A percentile compares a stretch with the other conserved stretches of the same genome.
These are phyloP conservation scores for Agrypnia vestita DNA, from an alignment of 1,140 invertebrate genomes.

Conservation along the genomic window DNA sequence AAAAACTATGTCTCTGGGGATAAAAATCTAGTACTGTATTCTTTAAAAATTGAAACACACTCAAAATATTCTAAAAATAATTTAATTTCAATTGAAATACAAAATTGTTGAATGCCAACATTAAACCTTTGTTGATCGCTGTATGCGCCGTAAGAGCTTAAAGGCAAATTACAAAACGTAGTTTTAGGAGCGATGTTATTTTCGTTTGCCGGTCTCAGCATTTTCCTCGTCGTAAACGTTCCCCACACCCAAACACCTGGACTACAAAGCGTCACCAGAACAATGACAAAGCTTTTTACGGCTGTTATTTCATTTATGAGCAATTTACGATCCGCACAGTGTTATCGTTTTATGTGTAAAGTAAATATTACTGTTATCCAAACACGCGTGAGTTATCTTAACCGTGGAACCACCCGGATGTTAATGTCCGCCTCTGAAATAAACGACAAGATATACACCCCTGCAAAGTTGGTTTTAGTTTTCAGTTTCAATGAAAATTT, in stretches of 20 bases:
- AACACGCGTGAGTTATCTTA: conserved; percentile 25
- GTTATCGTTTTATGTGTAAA: conserved; percentile 34
- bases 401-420: not conserved
- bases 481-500: too few relatives aligned
- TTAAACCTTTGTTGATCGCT: conserved; percentile 35
- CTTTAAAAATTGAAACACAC: too few relatives aligned
- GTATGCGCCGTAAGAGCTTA: conserved; percentile 9
- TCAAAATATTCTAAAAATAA: too few relatives aligned
- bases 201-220: conserved; percentile 26
- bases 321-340: conserved; percentile 31
- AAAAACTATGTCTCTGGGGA: too few relatives aligned
- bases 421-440: too few relatives aligned
- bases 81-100: conserved; percentile 1
- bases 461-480: too few relatives aligned
- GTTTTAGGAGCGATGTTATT: conserved; percentile 21
- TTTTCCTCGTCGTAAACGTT: conserved; percentile 25
- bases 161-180: conserved; percentile 27
- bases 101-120: conserved; percentile 27
- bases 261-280: conserved; percentile 14
- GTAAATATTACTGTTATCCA: conserved; percentile 25
- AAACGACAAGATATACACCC: too few relatives aligned
- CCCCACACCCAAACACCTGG: conserved; percentile 29
- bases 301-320: conserved; percentile 26
- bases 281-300: conserved; percentile 23
- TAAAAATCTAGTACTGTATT: too few relatives aligned